A percentile compares a stretch with the other conserved stretches of the same genome.
phyloP scores from a whole-genome alignment of 2,888 invertebrate species.

The Ectemnius continuus region DNA sequence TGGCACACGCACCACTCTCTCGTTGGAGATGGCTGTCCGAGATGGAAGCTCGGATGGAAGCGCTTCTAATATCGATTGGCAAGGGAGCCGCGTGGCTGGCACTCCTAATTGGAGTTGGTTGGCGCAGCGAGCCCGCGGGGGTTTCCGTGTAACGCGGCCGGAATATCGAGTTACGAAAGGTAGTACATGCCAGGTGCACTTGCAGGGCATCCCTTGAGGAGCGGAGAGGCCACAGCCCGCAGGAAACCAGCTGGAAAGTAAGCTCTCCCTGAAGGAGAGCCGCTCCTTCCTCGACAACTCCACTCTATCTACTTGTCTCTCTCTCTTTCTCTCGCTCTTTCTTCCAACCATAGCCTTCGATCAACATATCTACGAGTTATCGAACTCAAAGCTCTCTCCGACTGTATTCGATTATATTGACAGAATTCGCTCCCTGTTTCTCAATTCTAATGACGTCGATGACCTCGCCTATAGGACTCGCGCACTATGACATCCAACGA shows the following conservation, averaged over 20 bases:
- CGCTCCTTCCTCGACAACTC: background rate
- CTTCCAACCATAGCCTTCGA: background rate
- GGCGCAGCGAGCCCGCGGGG: slow-evolving; percentile 32
- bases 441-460: slow-evolving; percentile 31
- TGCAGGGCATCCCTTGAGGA: slow-evolving; percentile 41
- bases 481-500: slow-evolving; percentile 2
- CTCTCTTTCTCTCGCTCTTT: too few relatives aligned
- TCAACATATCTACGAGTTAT: too few relatives aligned
- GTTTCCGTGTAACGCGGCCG: slow-evolving; percentile 44
- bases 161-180: slow-evolving; percentile 55
- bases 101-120: slow-evolving; percentile 44
- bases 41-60: background rate
- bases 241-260: slow-evolving; percentile 25
- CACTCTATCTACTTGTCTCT: background rate
- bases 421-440: background rate
- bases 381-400: background rate
- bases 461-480: slow-evolving; percentile 15
- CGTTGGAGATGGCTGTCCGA: background rate
- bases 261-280: slow-evolving; percentile 14
- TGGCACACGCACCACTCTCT: slow-evolving; percentile 12
- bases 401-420: slow-evolving; percentile 38
- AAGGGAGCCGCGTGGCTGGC: slow-evolving; percentile 20
- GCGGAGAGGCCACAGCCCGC: background rate
- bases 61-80: slow-evolving; percentile 29
- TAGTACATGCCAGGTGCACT: slow-evolving; percentile 45